A percentile compares a stretch with the other conserved stretches of the same genome.
These are phyloP conservation scores for Trachemys scripta DNA, from an alignment of 2,113 vertebrate species.

Conservation along the genomic window DNA sequence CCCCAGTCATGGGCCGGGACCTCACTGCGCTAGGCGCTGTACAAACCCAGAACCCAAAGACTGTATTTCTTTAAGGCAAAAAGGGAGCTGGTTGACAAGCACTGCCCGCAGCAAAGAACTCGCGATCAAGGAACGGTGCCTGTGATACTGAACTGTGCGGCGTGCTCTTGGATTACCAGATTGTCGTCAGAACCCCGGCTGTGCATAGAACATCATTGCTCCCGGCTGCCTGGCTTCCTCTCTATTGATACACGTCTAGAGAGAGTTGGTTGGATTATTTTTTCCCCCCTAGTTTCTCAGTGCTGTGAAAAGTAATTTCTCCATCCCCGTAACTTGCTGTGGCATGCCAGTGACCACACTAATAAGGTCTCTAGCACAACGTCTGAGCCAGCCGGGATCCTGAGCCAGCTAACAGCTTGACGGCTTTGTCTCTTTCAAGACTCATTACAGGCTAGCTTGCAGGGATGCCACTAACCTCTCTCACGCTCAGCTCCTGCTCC, in stretches of 20 bases:
- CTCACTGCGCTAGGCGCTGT: rapidly evolving
- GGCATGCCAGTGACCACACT: background rate
- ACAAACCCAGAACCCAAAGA: background rate
- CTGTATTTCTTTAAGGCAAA: background rate
- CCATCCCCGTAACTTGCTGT: background rate
- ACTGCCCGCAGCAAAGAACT: background rate
- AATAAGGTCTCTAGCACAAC: background rate
- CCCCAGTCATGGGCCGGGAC: background rate
- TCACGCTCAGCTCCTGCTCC: background rate
- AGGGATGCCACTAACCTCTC: background rate
- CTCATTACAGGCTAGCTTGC: background rate
- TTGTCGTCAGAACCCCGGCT: background rate
- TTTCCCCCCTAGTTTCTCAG: background rate
- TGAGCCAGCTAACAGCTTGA: background rate
- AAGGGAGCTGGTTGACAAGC: rapidly evolving
- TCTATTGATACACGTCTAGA: background rate
- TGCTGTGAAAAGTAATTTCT: background rate
- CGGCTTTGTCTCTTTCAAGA: background rate
- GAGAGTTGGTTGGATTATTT: background rate
- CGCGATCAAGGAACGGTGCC: rapidly evolving
- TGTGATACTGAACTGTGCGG: background rate
- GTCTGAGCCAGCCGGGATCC: rapidly evolving
- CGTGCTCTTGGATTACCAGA: background rate
- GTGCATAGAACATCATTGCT: background rate
- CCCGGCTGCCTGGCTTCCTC: background rate